These are phyloP conservation scores for Therioaphis trifolii DNA, from an alignment of 2,888 invertebrate genomes.

Conservation along the genomic window DNA sequence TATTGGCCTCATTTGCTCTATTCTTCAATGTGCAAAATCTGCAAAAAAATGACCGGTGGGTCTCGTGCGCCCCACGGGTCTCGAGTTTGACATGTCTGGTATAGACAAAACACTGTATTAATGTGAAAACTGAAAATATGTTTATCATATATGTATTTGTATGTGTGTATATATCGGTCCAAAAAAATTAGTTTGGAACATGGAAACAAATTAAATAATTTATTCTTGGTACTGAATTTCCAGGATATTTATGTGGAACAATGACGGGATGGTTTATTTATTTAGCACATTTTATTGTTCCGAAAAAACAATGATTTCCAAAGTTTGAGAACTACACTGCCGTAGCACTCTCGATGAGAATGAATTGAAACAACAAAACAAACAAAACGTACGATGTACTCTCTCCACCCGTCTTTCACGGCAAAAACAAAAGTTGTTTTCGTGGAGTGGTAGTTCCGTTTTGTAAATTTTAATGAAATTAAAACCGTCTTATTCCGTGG, in stretches of 20 bases:
- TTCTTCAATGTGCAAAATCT: too few relatives aligned
- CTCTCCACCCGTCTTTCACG: not conserved
- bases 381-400: not conserved
- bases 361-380: slow-evolving; percentile 24
- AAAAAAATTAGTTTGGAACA: too few relatives aligned
- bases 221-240: too few relatives aligned
- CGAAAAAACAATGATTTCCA: slow-evolving; percentile 16
- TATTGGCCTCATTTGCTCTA: too few relatives aligned
- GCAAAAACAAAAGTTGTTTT: slow-evolving; percentile 33
- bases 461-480: slow-evolving; percentile 43
- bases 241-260: not conserved
- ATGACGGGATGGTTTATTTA: slow-evolving; percentile 18
- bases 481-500: slow-evolving; percentile 6
- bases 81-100: too few relatives aligned
- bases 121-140: too few relatives aligned
- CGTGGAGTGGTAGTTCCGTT: not conserved
- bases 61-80: too few relatives aligned
- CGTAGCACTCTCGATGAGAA: slow-evolving; percentile 5
- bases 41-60: too few relatives aligned
- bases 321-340: not conserved
- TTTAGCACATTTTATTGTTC: slow-evolving; percentile 21
- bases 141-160: too few relatives aligned
- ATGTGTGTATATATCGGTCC: too few relatives aligned
- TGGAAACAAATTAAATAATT: too few relatives aligned
- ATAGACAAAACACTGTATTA: too few relatives aligned